Conservation (phyloP, 2,113 vertebrate genomes). For the Mesoclemmys tuberculata region DNA sequence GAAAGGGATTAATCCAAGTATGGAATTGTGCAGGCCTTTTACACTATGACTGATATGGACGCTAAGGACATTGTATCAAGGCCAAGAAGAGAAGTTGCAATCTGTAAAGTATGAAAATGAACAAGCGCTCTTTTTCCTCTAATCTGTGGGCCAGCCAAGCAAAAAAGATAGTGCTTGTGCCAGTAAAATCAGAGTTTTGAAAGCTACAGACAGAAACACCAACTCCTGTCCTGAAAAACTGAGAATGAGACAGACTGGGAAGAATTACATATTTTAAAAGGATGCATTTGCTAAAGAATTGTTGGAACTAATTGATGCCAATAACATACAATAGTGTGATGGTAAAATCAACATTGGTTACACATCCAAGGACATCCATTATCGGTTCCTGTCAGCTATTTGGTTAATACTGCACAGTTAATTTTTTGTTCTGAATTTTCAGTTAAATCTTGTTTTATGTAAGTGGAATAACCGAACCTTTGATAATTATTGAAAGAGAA, state of each 20-base stretch:
- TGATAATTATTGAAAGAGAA: not conserved
- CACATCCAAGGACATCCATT: not conserved
- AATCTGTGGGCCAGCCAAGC: rapidly evolving
- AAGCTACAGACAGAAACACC: not conserved
- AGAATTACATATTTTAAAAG: not conserved
- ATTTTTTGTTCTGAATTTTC: not conserved
- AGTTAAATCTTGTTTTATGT: not conserved
- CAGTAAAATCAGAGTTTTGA: not conserved
- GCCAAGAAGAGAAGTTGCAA: not conserved
- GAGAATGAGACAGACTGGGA: not conserved
- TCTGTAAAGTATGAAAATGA: not conserved
- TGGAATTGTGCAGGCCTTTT: not conserved
- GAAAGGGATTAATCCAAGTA: not conserved
- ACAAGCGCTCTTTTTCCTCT: not conserved
- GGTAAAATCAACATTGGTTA: not conserved
- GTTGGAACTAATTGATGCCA: not conserved
- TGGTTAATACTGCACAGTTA: not conserved
- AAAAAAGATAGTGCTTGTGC: not conserved
- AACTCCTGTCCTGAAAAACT: not conserved
- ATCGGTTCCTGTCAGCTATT: not conserved
- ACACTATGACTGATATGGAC: not conserved
- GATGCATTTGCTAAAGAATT: not conserved
- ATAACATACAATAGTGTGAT: not conserved
- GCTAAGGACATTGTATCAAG: not conserved
- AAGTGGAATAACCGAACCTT: not conserved